phyloP scores from a whole-genome alignment of 2,113 vertebrate genomes.

The Dasyornis broadbenti region DNA sequence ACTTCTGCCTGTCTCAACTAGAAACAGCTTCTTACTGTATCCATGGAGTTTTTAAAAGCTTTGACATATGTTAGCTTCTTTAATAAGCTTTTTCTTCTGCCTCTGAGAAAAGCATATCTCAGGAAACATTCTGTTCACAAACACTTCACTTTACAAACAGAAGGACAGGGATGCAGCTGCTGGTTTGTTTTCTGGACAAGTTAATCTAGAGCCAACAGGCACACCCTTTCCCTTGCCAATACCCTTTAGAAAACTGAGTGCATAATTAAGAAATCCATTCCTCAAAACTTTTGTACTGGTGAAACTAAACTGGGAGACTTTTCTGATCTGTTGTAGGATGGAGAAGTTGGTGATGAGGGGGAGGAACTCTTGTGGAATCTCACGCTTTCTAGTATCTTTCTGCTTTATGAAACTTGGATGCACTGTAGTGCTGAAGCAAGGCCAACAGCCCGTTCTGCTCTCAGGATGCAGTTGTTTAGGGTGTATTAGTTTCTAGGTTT shows the following conservation, averaged over 20 bases:
- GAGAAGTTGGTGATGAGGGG: neutral
- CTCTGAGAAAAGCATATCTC: neutral
- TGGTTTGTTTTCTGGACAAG: neutral
- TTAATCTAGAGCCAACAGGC: neutral
- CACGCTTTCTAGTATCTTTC: accelerated
- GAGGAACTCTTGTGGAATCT: neutral
- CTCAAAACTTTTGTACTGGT: neutral
- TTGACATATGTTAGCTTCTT: neutral
- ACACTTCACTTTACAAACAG: neutral
- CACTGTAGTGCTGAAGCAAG: neutral
- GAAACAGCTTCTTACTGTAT: neutral
- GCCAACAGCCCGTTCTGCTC: neutral
- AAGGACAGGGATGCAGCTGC: neutral
- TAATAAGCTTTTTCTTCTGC: neutral
- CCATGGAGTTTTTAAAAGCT: neutral
- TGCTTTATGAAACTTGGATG: neutral
- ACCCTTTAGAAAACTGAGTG: neutral
- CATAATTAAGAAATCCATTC: neutral
- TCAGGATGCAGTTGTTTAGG: neutral
- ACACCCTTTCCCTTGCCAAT: slow-evolving; percentile 5
- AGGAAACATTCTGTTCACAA: slow-evolving; percentile 6
- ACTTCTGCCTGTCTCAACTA: neutral
- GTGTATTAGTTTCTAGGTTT: neutral
- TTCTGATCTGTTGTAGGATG: neutral
- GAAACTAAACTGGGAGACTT: neutral